A percentile compares a stretch with the other conserved stretches of the same genome.
Evolutionary conservation across 1,140 invertebrate genomes (phyloP).

Genomic region (Caenorhabditis tropicalis): DNA sequence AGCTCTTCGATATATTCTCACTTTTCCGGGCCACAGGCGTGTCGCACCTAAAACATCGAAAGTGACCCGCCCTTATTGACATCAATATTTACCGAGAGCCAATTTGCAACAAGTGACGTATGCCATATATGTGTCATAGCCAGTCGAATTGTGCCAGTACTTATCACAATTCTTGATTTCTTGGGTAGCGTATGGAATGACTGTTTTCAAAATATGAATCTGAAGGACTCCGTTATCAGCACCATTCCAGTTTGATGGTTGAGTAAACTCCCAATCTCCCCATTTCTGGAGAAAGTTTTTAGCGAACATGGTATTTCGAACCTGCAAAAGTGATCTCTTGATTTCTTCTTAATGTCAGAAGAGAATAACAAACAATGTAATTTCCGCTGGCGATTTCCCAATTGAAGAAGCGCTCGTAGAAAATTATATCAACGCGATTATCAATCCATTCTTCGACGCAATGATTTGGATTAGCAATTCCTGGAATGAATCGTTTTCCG

Average conservation of each 20-base stretch:
- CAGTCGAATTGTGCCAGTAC: slow-evolving; percentile 62
- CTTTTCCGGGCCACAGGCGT: slow-evolving; percentile 56
- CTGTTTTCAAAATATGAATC: slow-evolving; percentile 61
- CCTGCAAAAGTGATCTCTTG: slow-evolving; percentile 28
- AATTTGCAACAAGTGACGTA: slow-evolving; percentile 64
- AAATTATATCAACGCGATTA: slow-evolving; percentile 61
- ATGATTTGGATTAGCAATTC: slow-evolving; percentile 66
- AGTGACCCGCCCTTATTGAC: not conserved
- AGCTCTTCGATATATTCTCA: slow-evolving; percentile 57
- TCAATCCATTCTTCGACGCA: slow-evolving; percentile 67
- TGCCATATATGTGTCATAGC: slow-evolving; percentile 66
- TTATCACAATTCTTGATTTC: slow-evolving; percentile 60
- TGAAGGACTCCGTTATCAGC: slow-evolving; percentile 64
- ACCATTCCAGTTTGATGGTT: slow-evolving; percentile 63
- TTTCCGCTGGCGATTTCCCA: slow-evolving; percentile 65
- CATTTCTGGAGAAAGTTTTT: slow-evolving; percentile 59
- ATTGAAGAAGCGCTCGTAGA: slow-evolving; percentile 67
- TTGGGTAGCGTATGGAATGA: slow-evolving; percentile 60
- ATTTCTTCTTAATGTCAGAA: not conserved
- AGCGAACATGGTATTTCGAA: slow-evolving; percentile 59
- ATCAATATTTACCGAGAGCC: slow-evolving; percentile 52
- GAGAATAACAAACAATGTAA: slow-evolving; percentile 59
- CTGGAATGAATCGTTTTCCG: not conserved
- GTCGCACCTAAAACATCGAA: slow-evolving; percentile 48
- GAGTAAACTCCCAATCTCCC: slow-evolving; percentile 63